Evolutionary conservation across 2,888 invertebrate genomes (phyloP).

Genomic region (Argynnis bischoffii): DNA sequence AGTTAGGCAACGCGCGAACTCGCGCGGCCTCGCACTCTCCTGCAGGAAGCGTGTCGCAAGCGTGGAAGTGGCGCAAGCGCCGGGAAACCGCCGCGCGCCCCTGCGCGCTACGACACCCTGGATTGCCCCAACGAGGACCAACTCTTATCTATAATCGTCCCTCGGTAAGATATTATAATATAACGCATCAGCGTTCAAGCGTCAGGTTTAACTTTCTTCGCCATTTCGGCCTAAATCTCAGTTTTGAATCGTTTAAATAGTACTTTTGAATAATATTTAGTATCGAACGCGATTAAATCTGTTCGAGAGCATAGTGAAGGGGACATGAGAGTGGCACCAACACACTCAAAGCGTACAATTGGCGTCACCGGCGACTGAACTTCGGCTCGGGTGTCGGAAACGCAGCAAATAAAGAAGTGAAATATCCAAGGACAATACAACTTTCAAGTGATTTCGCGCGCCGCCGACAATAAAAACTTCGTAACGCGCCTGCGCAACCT

Average conservation of each 20-base stretch:
- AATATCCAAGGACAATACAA: constrained; percentile 81
- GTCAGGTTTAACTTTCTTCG: neutral
- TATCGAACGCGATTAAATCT: constrained; percentile 48
- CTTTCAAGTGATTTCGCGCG: constrained; percentile 82
- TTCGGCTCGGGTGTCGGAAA: constrained; percentile 76
- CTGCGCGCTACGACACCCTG: constrained; percentile 64
- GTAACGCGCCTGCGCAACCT: constrained; percentile 80
- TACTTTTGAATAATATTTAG: constrained; percentile 29
- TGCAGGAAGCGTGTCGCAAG: constrained; percentile 79
- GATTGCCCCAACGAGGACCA: constrained; percentile 60
- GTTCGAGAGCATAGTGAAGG: constrained; percentile 64
- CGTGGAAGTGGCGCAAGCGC: constrained; percentile 79
- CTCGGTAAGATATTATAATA: constrained; percentile 43
- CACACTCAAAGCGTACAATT: constrained; percentile 60
- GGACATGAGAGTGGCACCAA: constrained; percentile 56
- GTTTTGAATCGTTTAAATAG: constrained; percentile 12
- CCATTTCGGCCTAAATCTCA: neutral
- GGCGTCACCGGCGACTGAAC: constrained; percentile 67
- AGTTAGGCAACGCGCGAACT: constrained; percentile 76
- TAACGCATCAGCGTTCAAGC: neutral
- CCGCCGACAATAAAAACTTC: constrained; percentile 81
- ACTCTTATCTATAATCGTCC: constrained; percentile 53
- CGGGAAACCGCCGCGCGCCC: constrained; percentile 71
- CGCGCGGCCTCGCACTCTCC: constrained; percentile 78
- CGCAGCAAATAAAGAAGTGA: constrained; percentile 79